phyloP scores from a whole-genome alignment of 2,888 invertebrate genomes.

The Boloria selene region DNA sequence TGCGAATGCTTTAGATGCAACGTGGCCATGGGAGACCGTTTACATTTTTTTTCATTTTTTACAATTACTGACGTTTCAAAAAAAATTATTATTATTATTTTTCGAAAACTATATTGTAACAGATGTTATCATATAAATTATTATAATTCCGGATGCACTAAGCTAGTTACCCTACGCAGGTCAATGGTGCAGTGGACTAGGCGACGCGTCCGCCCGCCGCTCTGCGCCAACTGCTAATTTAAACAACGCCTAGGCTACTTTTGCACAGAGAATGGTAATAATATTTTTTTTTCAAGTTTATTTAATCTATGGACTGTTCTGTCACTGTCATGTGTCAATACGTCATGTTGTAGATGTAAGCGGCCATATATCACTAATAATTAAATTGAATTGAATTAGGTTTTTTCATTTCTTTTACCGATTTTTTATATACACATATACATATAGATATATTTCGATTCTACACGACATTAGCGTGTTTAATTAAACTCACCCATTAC shows the following conservation, averaged over 20 bases:
- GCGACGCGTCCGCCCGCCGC: slow-evolving; percentile 69
- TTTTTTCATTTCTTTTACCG: too few relatives aligned
- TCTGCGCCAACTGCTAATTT: slow-evolving; percentile 72
- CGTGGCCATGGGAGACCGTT: too few relatives aligned
- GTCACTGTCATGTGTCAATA: background rate
- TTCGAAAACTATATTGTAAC: background rate
- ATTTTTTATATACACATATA: too few relatives aligned
- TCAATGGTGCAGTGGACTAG: slow-evolving; percentile 82
- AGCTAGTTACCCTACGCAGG: slow-evolving; percentile 74
- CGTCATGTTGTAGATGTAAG: background rate
- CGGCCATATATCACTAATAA: too few relatives aligned
- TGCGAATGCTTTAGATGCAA: too few relatives aligned
- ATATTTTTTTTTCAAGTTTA: background rate
- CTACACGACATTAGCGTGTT: background rate
- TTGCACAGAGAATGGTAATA: slow-evolving; percentile 24
- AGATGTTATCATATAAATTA: slow-evolving; percentile 3
- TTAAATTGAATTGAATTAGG: too few relatives aligned
- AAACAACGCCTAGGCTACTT: slow-evolving; percentile 49
- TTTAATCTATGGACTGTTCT: background rate
- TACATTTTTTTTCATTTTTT: too few relatives aligned
- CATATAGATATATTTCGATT: too few relatives aligned
- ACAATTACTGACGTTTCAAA: too few relatives aligned
- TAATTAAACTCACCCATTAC: background rate
- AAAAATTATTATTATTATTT: background rate
- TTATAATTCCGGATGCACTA: slow-evolving; percentile 11